Conservation (phyloP, 2,888 invertebrate genomes). For the Eucera pruinosa region DNA sequence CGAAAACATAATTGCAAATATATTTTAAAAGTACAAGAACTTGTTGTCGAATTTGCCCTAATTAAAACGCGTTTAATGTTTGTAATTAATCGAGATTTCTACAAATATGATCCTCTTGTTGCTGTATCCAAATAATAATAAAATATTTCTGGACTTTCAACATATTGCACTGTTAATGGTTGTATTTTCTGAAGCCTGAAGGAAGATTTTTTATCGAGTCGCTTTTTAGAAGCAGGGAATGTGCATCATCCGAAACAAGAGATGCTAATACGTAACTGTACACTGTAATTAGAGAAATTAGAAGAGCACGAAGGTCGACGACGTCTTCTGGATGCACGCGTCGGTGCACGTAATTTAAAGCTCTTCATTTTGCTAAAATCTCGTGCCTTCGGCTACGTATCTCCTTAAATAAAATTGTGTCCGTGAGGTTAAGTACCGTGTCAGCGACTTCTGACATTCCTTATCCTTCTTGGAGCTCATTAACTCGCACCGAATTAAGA, state of each 20-base stretch:
- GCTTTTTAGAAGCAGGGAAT: neutral
- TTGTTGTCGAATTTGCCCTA: no score
- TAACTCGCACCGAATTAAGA: constrained; percentile 23
- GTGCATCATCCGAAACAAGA: constrained; percentile 17
- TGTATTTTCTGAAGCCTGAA: no score
- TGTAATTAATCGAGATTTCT: no score
- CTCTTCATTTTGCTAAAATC: constrained; percentile 46
- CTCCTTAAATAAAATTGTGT: constrained; percentile 42
- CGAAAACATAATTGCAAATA: no score
- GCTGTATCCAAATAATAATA: no score
- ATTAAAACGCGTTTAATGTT: no score
- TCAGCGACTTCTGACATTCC: constrained; percentile 37
- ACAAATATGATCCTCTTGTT: no score
- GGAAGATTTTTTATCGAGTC: neutral
- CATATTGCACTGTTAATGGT: no score
- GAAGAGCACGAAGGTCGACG: constrained; percentile 25
- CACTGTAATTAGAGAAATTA: constrained; percentile 54
- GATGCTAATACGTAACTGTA: constrained; percentile 29
- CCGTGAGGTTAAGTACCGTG: constrained; percentile 38
- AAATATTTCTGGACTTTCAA: no score
- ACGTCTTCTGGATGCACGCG: constrained; percentile 22
- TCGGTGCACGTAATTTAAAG: constrained; percentile 45
- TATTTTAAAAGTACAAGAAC: no score
- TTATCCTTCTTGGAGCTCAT: constrained; percentile 27
- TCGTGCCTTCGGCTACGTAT: constrained; percentile 4